Evolutionary conservation across 2,888 invertebrate genomes (phyloP).

Genomic region (Abrostola tripartita): DNA sequence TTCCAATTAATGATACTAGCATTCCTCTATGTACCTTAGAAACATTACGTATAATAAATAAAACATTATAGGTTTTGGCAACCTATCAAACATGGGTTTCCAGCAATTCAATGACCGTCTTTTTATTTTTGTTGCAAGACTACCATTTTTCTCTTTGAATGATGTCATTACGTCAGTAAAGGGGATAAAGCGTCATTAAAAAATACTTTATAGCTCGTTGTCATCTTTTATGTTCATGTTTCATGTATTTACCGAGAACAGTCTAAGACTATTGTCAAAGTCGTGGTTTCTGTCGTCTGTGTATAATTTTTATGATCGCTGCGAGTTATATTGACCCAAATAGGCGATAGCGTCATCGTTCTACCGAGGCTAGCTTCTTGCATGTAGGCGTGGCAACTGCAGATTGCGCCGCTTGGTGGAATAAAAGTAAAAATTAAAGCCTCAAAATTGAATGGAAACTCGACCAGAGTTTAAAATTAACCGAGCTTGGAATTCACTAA

Average conservation of each 20-base stretch:
- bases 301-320: constrained; percentile 78
- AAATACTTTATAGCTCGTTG: constrained; percentile 9
- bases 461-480: constrained; percentile 25
- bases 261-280: constrained; percentile 36
- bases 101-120: constrained; percentile 53
- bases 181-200: constrained; percentile 9
- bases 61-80: constrained; percentile 61
- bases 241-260: constrained; percentile 18
- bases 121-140: constrained; percentile 51
- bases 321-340: constrained; percentile 83
- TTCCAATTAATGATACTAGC: constrained; percentile 27
- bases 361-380: constrained; percentile 68
- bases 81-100: constrained; percentile 54
- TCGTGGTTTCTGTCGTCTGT: constrained; percentile 45
- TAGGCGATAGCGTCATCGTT: constrained; percentile 80
- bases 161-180: constrained; percentile 7
- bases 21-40: constrained; percentile 22
- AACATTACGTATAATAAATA: constrained; percentile 45
- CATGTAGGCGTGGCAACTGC: constrained; percentile 75
- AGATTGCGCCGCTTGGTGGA: constrained; percentile 38
- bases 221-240: constrained; percentile 13
- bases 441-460: constrained; percentile 13
- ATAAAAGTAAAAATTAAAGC: constrained; percentile 25
- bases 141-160: constrained; percentile 35
- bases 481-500: constrained; percentile 13